Evolutionary conservation across 2,797 vertebrate genomes (phyloP).

Genomic region (Onychomys arenicola): DNA sequence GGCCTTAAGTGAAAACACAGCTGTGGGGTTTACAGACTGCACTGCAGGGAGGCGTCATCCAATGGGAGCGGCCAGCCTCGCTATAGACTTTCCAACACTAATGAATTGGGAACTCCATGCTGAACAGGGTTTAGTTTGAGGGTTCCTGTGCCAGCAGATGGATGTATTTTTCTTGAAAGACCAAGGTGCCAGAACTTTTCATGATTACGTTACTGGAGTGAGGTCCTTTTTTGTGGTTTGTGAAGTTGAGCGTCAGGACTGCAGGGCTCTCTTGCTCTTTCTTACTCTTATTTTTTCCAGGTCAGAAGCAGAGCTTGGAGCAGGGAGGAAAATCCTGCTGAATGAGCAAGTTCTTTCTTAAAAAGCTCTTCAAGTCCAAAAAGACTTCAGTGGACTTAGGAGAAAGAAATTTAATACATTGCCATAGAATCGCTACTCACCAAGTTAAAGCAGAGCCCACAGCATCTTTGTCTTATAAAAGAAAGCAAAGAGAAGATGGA

Average conservation of each 20-base stretch:
- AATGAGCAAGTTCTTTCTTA: constrained; percentile 89
- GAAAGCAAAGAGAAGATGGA: constrained; percentile 81
- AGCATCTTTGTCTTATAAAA: constrained; percentile 84
- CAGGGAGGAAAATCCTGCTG: constrained; percentile 86
- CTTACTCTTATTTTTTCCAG: constrained; percentile 84
- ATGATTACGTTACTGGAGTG: constrained; percentile 88
- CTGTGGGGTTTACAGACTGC: constrained; percentile 83
- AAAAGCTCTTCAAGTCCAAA: constrained; percentile 86
- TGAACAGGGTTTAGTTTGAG: constrained; percentile 86
- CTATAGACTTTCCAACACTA: constrained; percentile 85
- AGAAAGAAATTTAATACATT: constrained; percentile 77
- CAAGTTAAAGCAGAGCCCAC: constrained; percentile 76
- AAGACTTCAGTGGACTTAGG: constrained; percentile 83
- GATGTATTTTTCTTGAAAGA: constrained; percentile 90
- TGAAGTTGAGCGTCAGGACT: constrained; percentile 87
- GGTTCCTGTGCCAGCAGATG: constrained; percentile 84
- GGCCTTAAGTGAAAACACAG: constrained; percentile 88
- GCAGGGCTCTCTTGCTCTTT: constrained; percentile 81
- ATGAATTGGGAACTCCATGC: constrained; percentile 87
- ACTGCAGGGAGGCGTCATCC: constrained; percentile 83
- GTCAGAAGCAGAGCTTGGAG: constrained; percentile 86
- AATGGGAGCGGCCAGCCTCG: constrained; percentile 78
- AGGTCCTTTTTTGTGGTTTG: constrained; percentile 88
- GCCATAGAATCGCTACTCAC: constrained; percentile 61
- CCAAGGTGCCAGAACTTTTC: constrained; percentile 86